phyloP scores from a whole-genome alignment of 2,888 invertebrate genomes.

The Hydrotaea cyrtoneurina region DNA sequence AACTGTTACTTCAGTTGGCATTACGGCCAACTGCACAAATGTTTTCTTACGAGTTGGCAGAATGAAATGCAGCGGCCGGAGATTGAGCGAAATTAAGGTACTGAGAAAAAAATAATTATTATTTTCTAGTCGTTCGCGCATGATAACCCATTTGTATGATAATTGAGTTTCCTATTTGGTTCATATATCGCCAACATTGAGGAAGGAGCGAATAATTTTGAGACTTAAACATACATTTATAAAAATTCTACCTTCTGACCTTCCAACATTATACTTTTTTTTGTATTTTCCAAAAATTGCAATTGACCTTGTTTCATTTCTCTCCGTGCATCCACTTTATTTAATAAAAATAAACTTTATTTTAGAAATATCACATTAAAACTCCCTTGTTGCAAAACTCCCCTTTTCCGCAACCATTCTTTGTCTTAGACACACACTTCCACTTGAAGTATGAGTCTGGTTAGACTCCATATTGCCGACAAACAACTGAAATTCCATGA shows the following conservation, averaged over 20 bases:
- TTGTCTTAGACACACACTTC: background rate
- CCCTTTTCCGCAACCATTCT: background rate
- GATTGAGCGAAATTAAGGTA: background rate
- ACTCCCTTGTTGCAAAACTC: conserved; percentile 18
- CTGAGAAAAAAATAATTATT: conserved; percentile 10
- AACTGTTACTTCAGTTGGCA: conserved; percentile 12
- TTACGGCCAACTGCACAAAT: conserved; percentile 30
- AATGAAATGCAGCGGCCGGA: conserved; percentile 4
- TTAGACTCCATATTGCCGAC: background rate
- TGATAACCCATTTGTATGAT: too few relatives aligned
- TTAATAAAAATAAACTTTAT: conserved; percentile 41
- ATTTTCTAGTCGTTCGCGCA: too few relatives aligned
- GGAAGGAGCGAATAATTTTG: too few relatives aligned
- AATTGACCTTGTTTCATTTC: background rate
- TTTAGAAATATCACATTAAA: conserved; percentile 51
- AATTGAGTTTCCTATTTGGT: too few relatives aligned
- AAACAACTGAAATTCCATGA: conserved; percentile 5
- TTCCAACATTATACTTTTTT: background rate
- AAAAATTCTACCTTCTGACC: too few relatives aligned
- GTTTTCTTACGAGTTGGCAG: conserved; percentile 15
- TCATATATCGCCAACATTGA: too few relatives aligned
- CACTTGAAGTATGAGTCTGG: background rate
- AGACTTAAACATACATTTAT: too few relatives aligned
- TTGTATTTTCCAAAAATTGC: too few relatives aligned
- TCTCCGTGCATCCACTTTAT: conserved; percentile 1